Conservation (phyloP, 2,113 vertebrate genomes). For the Ia io region DNA sequence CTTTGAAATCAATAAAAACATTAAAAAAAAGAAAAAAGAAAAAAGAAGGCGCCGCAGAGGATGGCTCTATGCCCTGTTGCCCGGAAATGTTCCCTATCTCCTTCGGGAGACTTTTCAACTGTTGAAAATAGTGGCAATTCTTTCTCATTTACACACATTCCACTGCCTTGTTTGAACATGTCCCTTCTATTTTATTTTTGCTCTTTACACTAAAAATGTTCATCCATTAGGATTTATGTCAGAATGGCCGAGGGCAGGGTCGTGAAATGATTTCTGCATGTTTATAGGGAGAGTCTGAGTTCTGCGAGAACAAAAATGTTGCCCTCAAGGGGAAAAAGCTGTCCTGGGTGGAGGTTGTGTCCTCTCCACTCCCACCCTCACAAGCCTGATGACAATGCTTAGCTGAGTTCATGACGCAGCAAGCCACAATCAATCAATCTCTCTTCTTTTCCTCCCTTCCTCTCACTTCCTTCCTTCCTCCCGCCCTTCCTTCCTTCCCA, state of each 20-base stretch:
- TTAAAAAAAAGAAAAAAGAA: too few relatives aligned
- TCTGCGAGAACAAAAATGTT: constrained; percentile 64
- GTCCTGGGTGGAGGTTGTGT: background rate
- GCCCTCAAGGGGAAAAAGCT: constrained; percentile 55
- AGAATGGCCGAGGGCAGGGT: constrained; percentile 49
- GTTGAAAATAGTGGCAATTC: background rate
- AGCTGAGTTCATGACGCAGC: background rate
- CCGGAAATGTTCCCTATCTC: background rate
- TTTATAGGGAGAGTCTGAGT: constrained; percentile 37
- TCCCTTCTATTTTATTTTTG: constrained; percentile 47
- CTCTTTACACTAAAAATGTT: constrained; percentile 64
- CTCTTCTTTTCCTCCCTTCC: background rate
- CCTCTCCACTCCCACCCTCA: background rate
- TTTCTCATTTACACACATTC: constrained; percentile 54
- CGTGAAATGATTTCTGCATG: constrained; percentile 51
- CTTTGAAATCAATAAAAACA: too few relatives aligned
- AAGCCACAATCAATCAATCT: background rate
- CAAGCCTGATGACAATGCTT: background rate
- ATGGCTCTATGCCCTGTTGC: too few relatives aligned
- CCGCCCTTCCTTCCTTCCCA: background rate
- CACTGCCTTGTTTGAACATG: constrained; percentile 57
- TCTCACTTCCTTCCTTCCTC: background rate
- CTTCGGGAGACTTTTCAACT: background rate
- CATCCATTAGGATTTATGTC: constrained; percentile 72
- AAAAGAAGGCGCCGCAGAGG: background rate